Base-by-base conservation (phyloP, 2,888 invertebrate species). In the Norana najaformis region DNA sequence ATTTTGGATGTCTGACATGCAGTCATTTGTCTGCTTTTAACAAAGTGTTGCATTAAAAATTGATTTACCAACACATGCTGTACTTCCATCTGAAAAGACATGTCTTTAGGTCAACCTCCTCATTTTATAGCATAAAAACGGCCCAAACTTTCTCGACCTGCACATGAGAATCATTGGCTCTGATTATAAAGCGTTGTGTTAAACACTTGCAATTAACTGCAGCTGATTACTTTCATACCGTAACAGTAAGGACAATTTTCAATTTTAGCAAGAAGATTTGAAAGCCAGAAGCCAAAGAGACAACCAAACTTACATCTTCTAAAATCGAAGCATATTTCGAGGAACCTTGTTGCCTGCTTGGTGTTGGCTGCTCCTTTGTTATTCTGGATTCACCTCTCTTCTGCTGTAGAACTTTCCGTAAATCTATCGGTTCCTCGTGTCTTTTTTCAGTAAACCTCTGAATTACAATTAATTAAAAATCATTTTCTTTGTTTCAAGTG, bases 341-440 rank as follows among this genome's bases (percentile, higher is more conserved):
- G 85, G 85, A 36, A 23, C 37, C 37, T 37, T 85, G 85, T 85
- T 37, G 85, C 37, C 85, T 85, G 85, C 85, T 23, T 36, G 85
- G 35, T 23, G 8, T 35, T 36, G 85, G 85, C 85, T 35, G 85
- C 0, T 85, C 85, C 85, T 85, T 34, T 6, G 37, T 5, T 6
- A 4, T 23, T 85, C 37, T 85, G 5, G 85, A 36, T 23, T 85
- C 85, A 85, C 37, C 37, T 37, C 23, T 85, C 85, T 16, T 85
- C 36, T 85, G 35, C 37, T 85, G 85, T 36, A 85, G 85, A 37
- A 85, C 85, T 36, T 85, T 85, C 37, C 85, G 35, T 16, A 85
- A 37, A 85, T 85, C 85, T 69, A 69, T 8, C 69, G 30, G 69
- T n/a, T 69, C 69, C 69, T 69, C 69, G 13, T 30, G 0, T n/a